Evolutionary conservation across 2,113 vertebrate species (phyloP).

Genomic region (Gobius niger): DNA sequence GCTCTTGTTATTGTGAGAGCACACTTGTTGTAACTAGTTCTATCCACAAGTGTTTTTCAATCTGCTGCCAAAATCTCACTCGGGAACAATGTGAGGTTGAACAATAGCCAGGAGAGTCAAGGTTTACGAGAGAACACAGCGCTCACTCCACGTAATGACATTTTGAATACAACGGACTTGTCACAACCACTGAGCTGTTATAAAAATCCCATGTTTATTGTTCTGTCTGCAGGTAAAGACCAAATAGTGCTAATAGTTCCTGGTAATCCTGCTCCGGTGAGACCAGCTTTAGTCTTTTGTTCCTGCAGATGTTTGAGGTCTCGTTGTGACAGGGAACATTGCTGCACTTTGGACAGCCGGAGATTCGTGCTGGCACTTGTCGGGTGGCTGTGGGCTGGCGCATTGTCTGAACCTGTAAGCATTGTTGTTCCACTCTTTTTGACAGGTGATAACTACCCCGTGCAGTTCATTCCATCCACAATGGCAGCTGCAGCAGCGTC

Average conservation of each 20-base stretch:
- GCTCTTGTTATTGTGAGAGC: conserved; percentile 65
- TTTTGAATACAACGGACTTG: conserved; percentile 9
- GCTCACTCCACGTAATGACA: conserved; percentile 43
- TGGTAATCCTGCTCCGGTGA: conserved; percentile 79
- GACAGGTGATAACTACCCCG: conserved; percentile 99
- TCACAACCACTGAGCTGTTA: conserved; percentile 21
- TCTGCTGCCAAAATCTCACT: conserved; percentile 66
- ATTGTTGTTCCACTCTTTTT: conserved; percentile 84
- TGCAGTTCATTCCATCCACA: conserved; percentile 99
- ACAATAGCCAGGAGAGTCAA: conserved; percentile 74
- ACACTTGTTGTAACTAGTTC: conserved; percentile 74
- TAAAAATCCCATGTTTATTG: conserved; percentile 16
- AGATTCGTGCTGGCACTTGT: conserved; percentile 91
- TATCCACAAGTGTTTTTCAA: conserved; percentile 55
- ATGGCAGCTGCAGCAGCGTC: conserved; percentile 99
- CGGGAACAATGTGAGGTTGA: conserved; percentile 64
- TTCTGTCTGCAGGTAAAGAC: conserved; percentile 24
- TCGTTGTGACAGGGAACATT: conserved; percentile 56
- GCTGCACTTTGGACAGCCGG: conserved; percentile 69
- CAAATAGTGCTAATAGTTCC: conserved; percentile 64
- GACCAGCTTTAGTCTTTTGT: conserved; percentile 89
- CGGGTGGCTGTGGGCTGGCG: conserved; percentile 81
- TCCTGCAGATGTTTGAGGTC: conserved; percentile 91
- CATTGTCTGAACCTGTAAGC: conserved; percentile 98
- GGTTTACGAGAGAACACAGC: conserved; percentile 58